phyloP scores from a whole-genome alignment of 1,140 invertebrate genomes.

The Delia radicum region DNA sequence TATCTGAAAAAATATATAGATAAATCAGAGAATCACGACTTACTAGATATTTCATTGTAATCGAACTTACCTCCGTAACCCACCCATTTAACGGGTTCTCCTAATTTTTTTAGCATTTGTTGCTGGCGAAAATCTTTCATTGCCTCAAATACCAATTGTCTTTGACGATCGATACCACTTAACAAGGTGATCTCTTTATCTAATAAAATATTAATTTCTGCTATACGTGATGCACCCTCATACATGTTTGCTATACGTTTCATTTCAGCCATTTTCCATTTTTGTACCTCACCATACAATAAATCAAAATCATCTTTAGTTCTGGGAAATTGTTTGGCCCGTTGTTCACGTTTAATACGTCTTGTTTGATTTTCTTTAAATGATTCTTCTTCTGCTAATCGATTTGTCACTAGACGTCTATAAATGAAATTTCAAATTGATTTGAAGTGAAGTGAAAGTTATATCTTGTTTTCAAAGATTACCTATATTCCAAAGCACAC shows the following conservation, averaged over 20 bases:
- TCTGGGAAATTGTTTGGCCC: conserved; percentile 60
- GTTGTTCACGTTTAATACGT: conserved; percentile 51
- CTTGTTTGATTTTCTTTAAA: conserved; percentile 41
- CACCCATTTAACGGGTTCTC: conserved; percentile 61
- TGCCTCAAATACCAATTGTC: conserved; percentile 39
- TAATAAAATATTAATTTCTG: conserved; percentile 60
- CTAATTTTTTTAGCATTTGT: conserved; percentile 57
- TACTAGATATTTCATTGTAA: not conserved
- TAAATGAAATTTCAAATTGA: not conserved
- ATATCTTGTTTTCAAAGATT: conserved; percentile 16
- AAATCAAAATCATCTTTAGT: conserved; percentile 62
- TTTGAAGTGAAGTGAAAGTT: too few relatives aligned
- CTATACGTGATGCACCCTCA: conserved; percentile 58
- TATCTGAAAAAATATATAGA: conserved; percentile 33
- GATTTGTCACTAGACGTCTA: conserved; percentile 44
- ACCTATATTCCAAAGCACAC: conserved; percentile 54
- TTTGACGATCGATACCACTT: conserved; percentile 60
- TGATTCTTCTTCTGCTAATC: conserved; percentile 35
- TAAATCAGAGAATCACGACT: not conserved
- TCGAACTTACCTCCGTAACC: conserved; percentile 51
- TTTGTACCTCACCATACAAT: conserved; percentile 59
- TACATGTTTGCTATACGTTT: conserved; percentile 57
- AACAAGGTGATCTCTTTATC: conserved; percentile 64
- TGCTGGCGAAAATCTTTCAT: conserved; percentile 58
- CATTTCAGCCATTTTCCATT: conserved; percentile 61